Evolutionary conservation across 2,113 vertebrate species (phyloP), one percentile per base, ranked within the genome.

Genomic region (Callionymus lyra): DNA sequence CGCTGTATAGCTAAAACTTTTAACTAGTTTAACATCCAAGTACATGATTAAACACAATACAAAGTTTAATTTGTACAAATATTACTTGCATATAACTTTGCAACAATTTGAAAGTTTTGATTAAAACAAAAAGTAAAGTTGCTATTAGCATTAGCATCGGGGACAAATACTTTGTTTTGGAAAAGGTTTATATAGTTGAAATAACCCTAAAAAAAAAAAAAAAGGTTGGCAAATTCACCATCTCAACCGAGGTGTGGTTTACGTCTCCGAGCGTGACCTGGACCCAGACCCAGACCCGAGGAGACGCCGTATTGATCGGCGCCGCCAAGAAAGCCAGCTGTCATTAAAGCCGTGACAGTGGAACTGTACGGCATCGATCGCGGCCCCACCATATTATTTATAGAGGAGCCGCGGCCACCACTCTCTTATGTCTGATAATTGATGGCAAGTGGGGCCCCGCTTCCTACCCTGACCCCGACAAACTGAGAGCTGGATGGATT

Each of bases 341-440:
- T 84, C 85, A 85, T 86, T 87, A 85, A 83, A 84, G 82, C 84
- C 68, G 77, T 80, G 82, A 88, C 86, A 87, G 87, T 88, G 83
- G 89, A 91, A 92, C 89, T 91, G 83, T 85, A 86, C 65, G 47
- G 61, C 85, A 90, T 90, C 79, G 89, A 93, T 88, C 79, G 73
- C 59, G 74, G 80, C 82, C 65, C 85, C 83, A 59, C 84, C 71
- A 81, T 90, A 88, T 90, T 91, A 91, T 90, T 90, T 90, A 91
- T 86, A 79, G 87, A 87, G 85, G 86, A 68, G 86, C 84, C 77
- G 70, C 76, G 74, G 77, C 78, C 72, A 73, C 84, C 82, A 76
- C 78, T 77, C 73, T 71, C 83, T 90, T 87, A 88, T 90, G 87
- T 85, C 88, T 86, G 85, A 88, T 93, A 92, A 95, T 93, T 92